phyloP scores from a whole-genome alignment of 2,113 vertebrate species.

The Crotalus horridus region DNA sequence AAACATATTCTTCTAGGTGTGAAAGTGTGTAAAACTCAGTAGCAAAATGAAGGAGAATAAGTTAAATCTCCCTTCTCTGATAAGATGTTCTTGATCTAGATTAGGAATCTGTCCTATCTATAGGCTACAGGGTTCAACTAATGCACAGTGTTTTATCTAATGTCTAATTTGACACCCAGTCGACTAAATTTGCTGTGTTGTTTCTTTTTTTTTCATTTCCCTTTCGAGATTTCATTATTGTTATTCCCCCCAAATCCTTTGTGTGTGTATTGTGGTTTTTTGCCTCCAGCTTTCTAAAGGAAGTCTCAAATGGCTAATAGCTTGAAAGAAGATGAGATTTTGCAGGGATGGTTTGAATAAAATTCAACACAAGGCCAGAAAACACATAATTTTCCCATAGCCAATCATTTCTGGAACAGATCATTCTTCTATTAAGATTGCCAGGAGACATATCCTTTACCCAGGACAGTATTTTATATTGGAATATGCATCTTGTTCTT shows the following conservation, averaged over 20 bases:
- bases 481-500: not conserved
- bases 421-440: slow-evolving; percentile 42
- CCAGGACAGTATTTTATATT: slow-evolving; percentile 13
- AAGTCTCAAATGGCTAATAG: not conserved
- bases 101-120: not conserved
- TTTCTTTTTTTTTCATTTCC: not conserved
- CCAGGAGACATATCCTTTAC: slow-evolving; percentile 26
- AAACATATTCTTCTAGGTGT: not conserved
- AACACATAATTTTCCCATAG: slow-evolving; percentile 17
- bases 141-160: not conserved
- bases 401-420: slow-evolving; percentile 28
- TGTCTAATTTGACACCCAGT: not conserved
- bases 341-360: slow-evolving; percentile 37
- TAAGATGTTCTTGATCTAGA: not conserved
- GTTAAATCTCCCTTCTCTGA: not conserved
- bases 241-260: not conserved
- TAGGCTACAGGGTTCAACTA: not conserved
- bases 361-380: slow-evolving; percentile 3
- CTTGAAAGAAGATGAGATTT: slow-evolving; percentile 4
- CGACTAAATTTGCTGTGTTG: not conserved
- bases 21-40: not conserved
- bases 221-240: not conserved
- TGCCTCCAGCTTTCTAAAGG: not conserved
- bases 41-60: not conserved
- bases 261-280: not conserved